Evolutionary conservation across 1,140 invertebrate genomes (phyloP).

Genomic region (Psix sp.): DNA sequence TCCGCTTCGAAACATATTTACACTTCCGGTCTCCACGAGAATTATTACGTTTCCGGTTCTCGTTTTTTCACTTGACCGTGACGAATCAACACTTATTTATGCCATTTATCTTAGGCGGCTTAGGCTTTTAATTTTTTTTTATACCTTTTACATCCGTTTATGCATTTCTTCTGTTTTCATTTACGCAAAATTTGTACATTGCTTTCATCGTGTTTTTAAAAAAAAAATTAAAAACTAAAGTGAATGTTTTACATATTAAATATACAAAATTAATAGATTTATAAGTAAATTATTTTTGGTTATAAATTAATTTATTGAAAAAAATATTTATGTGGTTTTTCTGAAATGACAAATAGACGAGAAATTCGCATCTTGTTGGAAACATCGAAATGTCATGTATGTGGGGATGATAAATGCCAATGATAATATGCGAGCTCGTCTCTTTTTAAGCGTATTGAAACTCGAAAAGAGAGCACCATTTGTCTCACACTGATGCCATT

Average conservation of each 20-base stretch:
- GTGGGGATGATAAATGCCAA: too few relatives aligned
- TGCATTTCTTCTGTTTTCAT: neutral
- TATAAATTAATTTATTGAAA: too few relatives aligned
- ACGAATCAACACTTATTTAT: conserved; percentile 5
- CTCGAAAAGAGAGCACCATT: conserved; percentile 20
- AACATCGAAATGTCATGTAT: too few relatives aligned
- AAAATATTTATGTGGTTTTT: too few relatives aligned
- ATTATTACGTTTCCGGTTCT: conserved; percentile 22
- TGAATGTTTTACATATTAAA: too few relatives aligned
- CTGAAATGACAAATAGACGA: too few relatives aligned
- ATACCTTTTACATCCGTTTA: neutral
- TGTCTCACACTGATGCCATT: conserved; percentile 4
- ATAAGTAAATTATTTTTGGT: too few relatives aligned
- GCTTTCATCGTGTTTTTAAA: too few relatives aligned
- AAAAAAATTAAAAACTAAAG: too few relatives aligned
- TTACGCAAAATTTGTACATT: too few relatives aligned
- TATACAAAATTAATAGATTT: too few relatives aligned
- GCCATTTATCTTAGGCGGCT: conserved; percentile 10
- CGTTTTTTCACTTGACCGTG: neutral
- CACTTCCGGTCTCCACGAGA: conserved; percentile 12
- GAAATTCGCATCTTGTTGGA: too few relatives aligned
- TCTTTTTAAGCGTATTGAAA: conserved; percentile 14
- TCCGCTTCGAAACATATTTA: conserved; percentile 66
- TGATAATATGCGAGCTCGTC: conserved; percentile 26
- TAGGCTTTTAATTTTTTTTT: conserved; percentile 1